Evolutionary conservation across 2,797 vertebrate genomes (phyloP).

Genomic region (Cichlasoma orientale): DNA sequence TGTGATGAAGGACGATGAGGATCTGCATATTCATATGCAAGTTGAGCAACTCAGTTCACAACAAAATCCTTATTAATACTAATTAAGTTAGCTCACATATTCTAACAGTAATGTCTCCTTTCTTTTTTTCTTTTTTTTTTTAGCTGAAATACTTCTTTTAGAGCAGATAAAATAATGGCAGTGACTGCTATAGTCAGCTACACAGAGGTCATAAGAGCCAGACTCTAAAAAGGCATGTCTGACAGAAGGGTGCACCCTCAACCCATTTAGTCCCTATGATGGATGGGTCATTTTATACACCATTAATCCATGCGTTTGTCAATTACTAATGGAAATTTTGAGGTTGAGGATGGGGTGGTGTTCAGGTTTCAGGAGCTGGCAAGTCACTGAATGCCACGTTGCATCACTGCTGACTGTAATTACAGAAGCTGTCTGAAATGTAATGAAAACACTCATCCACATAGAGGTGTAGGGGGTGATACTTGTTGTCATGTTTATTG

Average conservation of each 20-base stretch:
- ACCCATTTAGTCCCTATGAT: slow-evolving; percentile 66
- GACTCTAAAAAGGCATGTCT: slow-evolving; percentile 44
- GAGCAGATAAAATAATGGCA: neutral
- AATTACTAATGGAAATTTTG: slow-evolving; percentile 72
- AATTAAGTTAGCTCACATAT: neutral
- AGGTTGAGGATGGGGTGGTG: slow-evolving; percentile 15
- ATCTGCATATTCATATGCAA: neutral
- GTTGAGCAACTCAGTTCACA: neutral
- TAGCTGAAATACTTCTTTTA: neutral
- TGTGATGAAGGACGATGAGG: neutral
- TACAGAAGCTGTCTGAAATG: slow-evolving; percentile 50
- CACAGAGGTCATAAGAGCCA: slow-evolving; percentile 47
- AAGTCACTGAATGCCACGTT: slow-evolving; percentile 60
- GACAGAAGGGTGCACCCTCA: slow-evolving; percentile 56
- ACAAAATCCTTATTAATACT: neutral
- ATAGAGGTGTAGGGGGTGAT: slow-evolving; percentile 17
- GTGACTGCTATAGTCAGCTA: slow-evolving; percentile 16
- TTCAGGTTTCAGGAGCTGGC: slow-evolving; percentile 56
- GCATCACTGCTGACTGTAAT: slow-evolving; percentile 63
- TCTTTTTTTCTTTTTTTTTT: too few species aligned
- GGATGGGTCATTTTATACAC: slow-evolving; percentile 75
- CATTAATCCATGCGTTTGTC: slow-evolving; percentile 77
- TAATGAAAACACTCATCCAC: slow-evolving; percentile 18
- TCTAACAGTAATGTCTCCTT: neutral
- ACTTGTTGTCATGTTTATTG: slow-evolving; percentile 39